These are phyloP conservation scores for Aradus depressus DNA, from an alignment of 2,888 invertebrate genomes.

Conservation along the genomic window DNA sequence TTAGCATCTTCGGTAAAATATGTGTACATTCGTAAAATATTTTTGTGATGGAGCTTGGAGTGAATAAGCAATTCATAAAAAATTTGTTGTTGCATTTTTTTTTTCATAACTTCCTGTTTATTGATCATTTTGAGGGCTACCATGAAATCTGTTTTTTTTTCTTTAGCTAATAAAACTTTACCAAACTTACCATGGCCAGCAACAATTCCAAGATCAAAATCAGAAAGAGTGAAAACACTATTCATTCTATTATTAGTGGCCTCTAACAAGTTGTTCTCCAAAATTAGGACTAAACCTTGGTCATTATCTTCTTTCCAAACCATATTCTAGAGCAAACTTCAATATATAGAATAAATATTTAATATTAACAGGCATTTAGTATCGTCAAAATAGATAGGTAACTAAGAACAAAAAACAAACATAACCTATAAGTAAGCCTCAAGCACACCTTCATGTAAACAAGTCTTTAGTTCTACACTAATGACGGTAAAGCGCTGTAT, in stretches of 20 bases:
- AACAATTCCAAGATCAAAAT: slow-evolving; percentile 76
- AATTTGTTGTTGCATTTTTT: slow-evolving; percentile 63
- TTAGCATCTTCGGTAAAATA: slow-evolving; percentile 81
- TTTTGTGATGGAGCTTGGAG: slow-evolving; percentile 67
- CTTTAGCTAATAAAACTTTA: slow-evolving; percentile 76
- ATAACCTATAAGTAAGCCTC: too few species aligned
- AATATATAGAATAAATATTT: too few species aligned
- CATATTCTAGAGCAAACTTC: too few species aligned
- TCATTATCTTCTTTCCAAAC: background rate
- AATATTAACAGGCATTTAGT: too few species aligned
- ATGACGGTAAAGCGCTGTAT: too few species aligned
- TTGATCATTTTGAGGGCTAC: slow-evolving; percentile 54
- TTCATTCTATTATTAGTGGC: background rate
- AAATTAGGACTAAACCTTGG: background rate
- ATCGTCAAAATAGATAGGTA: too few species aligned
- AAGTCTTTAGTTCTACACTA: too few species aligned
- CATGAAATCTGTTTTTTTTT: slow-evolving; percentile 62
- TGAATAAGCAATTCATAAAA: slow-evolving; percentile 88
- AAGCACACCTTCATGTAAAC: too few species aligned
- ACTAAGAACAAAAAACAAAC: too few species aligned
- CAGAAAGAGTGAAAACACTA: slow-evolving; percentile 34
- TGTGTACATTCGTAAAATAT: slow-evolving; percentile 70
- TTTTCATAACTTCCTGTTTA: slow-evolving; percentile 9
- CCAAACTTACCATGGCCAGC: slow-evolving; percentile 89
- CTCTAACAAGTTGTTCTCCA: background rate